A percentile compares a stretch with the other conserved stretches of the same genome.
Conservation (phyloP, 2,888 invertebrate genomes). For the Myathropa florea region DNA sequence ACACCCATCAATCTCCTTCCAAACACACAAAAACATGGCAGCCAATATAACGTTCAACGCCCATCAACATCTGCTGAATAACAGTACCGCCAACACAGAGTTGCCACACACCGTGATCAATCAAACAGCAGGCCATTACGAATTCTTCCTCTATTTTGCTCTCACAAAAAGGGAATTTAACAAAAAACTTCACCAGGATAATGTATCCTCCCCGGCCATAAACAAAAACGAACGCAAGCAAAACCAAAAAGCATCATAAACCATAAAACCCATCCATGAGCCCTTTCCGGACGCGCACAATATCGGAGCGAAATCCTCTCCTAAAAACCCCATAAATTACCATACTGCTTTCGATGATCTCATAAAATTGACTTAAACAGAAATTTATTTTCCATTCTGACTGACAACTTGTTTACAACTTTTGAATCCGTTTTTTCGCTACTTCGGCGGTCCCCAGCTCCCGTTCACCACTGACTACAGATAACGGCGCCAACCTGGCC, state of each 20-base stretch:
- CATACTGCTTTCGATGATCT: conserved; percentile 32
- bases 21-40: background rate
- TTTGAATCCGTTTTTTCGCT: conserved; percentile 15
- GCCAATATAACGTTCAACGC: background rate
- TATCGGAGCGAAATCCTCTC: background rate
- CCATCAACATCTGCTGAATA: background rate
- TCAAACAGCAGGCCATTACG: conserved; percentile 18
- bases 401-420: conserved; percentile 66
- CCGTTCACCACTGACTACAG: background rate
- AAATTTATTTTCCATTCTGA: conserved; percentile 42
- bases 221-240: background rate
- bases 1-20: background rate
- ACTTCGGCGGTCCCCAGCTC: background rate
- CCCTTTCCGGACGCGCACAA: background rate
- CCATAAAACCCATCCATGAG: conserved; percentile 18
- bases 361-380: conserved; percentile 49
- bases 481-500: conserved; percentile 30
- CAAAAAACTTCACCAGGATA: background rate
- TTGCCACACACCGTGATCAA: conserved; percentile 15
- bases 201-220: background rate
- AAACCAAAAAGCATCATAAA: background rate
- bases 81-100: background rate
- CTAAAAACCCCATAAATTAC: conserved; percentile 29
- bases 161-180: background rate
- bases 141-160: conserved; percentile 5